phyloP scores from a whole-genome alignment of 2,113 vertebrate genomes.

The Saguinus midas region DNA sequence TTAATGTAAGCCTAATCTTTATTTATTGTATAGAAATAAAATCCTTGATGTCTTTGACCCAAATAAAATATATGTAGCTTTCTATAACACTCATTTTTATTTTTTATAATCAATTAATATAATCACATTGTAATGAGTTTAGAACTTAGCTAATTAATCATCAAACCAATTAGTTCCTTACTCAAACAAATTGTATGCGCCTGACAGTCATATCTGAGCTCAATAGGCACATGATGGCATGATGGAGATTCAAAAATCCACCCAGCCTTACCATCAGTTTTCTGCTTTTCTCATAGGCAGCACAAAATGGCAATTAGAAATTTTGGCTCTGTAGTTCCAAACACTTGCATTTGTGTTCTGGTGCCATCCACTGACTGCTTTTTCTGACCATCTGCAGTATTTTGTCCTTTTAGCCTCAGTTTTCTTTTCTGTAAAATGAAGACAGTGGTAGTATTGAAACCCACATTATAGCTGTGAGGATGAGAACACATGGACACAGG shows the following conservation, averaged over 20 bases:
- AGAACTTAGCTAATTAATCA: constrained; percentile 48
- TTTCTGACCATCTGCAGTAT: not conserved
- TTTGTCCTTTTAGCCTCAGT: not conserved
- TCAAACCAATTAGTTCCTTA: constrained; percentile 23
- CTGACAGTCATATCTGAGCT: not conserved
- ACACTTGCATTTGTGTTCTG: not conserved
- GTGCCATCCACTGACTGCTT: not conserved
- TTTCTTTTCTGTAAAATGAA: not conserved
- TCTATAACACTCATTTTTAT: constrained; percentile 33
- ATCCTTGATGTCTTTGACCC: not conserved
- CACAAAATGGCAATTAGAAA: not conserved
- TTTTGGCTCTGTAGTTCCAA: not conserved
- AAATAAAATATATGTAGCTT: constrained; percentile 35
- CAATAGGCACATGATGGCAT: too few relatives aligned
- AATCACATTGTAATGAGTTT: constrained; percentile 33
- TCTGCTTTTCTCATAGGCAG: not conserved
- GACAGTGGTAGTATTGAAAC: not conserved
- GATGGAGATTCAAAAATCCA: accelerated
- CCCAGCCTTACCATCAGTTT: not conserved
- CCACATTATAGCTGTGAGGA: not conserved
- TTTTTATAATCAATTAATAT: constrained; percentile 59
- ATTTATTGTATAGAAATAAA: constrained; percentile 18
- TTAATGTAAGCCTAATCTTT: not conserved
- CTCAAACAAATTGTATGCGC: not conserved
- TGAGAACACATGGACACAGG: too few relatives aligned